Percentiles rank a stretch among this genome's conserved stretches.
These are phyloP conservation scores for Procapra przewalskii DNA, from an alignment of 2,113 vertebrate species.

Conservation along the genomic window DNA sequence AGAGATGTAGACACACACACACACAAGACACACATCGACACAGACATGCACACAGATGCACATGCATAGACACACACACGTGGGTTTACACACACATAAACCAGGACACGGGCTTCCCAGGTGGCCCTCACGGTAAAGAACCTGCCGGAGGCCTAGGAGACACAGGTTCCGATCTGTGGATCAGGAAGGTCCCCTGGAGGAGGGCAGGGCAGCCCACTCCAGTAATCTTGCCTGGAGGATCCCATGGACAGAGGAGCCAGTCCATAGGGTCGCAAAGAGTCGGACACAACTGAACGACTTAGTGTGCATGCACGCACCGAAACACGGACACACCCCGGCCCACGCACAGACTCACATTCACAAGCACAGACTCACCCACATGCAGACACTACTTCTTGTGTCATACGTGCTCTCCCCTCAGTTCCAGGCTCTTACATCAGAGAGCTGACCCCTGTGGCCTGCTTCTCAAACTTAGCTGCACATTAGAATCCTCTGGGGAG, in stretches of 20 bases:
- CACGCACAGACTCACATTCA: background rate
- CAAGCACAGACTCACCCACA: background rate
- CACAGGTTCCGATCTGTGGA: background rate
- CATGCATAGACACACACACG: background rate
- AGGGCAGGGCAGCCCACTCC: background rate
- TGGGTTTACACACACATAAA: background rate
- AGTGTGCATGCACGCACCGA: accelerated
- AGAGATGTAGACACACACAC: no score
- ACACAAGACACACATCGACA: background rate
- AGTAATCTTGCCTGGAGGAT: background rate
- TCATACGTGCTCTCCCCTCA: background rate
- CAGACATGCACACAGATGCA: background rate
- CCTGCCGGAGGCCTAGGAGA: background rate
- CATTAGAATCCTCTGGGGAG: background rate
- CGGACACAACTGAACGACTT: background rate
- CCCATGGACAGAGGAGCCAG: background rate
- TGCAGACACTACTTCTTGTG: background rate
- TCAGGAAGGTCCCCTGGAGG: background rate
- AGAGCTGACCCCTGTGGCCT: background rate
- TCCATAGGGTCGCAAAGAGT: background rate
- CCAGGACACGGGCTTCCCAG: background rate
- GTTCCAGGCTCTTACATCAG: background rate
- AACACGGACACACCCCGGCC: background rate
- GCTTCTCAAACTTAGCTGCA: background rate
- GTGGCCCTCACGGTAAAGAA: background rate